Percentiles rank a stretch among this genome's conserved stretches.
phyloP scores from a whole-genome alignment of 2,797 vertebrate genomes.

The Coregonus sp. region DNA sequence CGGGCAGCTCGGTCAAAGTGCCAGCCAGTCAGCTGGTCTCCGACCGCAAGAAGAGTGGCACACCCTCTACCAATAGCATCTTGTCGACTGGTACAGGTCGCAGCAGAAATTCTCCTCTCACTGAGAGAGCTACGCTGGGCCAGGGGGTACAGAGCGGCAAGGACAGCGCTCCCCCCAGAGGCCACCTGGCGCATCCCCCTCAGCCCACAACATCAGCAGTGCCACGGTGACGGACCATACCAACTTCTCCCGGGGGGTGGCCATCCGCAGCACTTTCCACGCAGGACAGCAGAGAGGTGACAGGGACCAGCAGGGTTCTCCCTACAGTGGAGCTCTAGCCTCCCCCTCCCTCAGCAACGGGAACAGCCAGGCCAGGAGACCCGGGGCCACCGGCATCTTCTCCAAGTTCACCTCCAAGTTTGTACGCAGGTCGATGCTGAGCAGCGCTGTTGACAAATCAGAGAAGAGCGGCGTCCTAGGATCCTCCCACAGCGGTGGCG shows the following conservation, averaged over 20 bases:
- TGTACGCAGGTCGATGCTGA: constrained; percentile 82
- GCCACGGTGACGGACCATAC: too few relatives aligned
- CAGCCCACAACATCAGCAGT: too few relatives aligned
- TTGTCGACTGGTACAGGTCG: constrained; percentile 88
- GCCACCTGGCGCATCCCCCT: too few relatives aligned
- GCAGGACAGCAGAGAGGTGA: constrained; percentile 86
- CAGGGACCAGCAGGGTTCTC: constrained; percentile 88
- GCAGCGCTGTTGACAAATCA: too few relatives aligned
- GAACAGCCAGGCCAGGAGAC: constrained; percentile 85
- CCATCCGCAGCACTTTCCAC: too few relatives aligned
- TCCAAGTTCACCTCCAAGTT: constrained; percentile 98
- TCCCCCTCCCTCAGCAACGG: constrained; percentile 87
- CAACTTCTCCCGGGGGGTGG: too few relatives aligned
- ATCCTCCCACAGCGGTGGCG: too few relatives aligned
- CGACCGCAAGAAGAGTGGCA: constrained; percentile 86
- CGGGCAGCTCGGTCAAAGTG: constrained; percentile 89
- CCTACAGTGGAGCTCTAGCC: constrained; percentile 83
- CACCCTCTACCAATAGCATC: constrained; percentile 89
- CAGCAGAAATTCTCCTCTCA: constrained; percentile 88
- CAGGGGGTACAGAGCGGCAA: constrained; percentile 91
- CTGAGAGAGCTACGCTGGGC: constrained; percentile 83
- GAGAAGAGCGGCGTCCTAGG: too few relatives aligned
- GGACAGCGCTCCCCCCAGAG: constrained; percentile 72
- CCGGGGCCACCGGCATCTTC: constrained; percentile 88
- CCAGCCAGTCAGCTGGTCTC: constrained; percentile 85